phyloP scores from a whole-genome alignment of 1,140 invertebrate genomes.

The Formica selysi region DNA sequence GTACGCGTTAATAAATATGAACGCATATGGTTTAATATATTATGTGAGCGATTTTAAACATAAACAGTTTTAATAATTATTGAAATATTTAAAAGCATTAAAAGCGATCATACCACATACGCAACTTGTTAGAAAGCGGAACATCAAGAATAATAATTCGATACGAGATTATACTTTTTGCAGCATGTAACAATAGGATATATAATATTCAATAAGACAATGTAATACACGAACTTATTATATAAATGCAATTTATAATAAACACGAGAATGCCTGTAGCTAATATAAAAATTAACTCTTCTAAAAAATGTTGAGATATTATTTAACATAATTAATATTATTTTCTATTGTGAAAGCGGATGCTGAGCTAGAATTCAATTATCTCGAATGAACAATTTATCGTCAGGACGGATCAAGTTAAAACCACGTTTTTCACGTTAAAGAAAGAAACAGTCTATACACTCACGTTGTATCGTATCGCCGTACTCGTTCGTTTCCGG shows the following conservation, averaged over 20 bases:
- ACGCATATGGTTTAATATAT: constrained; percentile 5
- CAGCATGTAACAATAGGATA: neutral
- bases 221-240: neutral
- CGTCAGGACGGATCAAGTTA: neutral
- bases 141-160: neutral
- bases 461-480: constrained; percentile 29
- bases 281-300: neutral
- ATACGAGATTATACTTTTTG: neutral
- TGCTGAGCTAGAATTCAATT: neutral
- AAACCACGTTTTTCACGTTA: neutral
- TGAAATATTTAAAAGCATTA: constrained; percentile 44
- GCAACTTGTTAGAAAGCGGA: neutral
- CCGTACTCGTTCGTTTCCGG: constrained; percentile 9
- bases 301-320: neutral
- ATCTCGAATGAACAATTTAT: constrained; percentile 2
- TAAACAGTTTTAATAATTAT: constrained; percentile 35
- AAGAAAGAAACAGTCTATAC: constrained; percentile 1
- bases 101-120: neutral
- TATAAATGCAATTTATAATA: neutral
- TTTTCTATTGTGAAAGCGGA: neutral
- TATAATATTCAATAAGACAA: neutral
- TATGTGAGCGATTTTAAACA: constrained; percentile 37
- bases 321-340: constrained; percentile 6
- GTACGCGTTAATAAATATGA: constrained; percentile 43
- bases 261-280: neutral